Percentiles rank a stretch among this genome's conserved stretches.
Conservation (phyloP, 53 echinoderm and acorn worm genomes). For the Apostichopus leukothele region DNA sequence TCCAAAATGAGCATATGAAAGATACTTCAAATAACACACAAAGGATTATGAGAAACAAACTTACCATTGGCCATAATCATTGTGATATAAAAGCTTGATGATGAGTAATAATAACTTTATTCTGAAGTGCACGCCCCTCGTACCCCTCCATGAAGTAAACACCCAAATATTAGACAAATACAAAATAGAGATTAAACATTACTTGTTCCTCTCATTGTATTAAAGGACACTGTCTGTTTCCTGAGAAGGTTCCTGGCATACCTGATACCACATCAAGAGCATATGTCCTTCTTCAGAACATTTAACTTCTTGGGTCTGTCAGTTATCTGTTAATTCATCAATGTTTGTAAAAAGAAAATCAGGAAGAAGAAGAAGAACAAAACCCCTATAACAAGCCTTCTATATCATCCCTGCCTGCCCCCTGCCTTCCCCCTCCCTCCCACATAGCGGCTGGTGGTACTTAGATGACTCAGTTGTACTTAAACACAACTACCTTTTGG, state of each 20-base stretch:
- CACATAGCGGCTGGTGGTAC: too few species aligned
- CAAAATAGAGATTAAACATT: not conserved
- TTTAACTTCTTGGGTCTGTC: too few species aligned
- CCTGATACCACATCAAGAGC: not conserved
- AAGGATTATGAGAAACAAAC: constrained; percentile 10
- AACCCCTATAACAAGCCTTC: too few species aligned
- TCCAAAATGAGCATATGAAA: constrained; percentile 14
- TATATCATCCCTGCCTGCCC: too few species aligned
- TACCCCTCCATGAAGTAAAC: not conserved
- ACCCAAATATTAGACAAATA: constrained; percentile 1
- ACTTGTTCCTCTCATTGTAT: not conserved
- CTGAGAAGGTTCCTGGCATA: constrained; percentile 10
- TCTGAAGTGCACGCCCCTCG: not conserved
- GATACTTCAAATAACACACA: not conserved
- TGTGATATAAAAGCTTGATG: constrained; percentile 9
- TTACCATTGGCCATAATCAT: not conserved
- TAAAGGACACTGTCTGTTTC: not conserved
- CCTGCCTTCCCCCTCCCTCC: too few species aligned
- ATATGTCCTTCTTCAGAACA: not conserved
- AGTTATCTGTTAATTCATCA: too few species aligned
- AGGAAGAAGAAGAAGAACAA: too few species aligned
- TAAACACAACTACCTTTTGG: too few species aligned
- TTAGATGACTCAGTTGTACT: too few species aligned
- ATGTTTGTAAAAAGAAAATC: too few species aligned
- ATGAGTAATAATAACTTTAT: not conserved